Conservation (phyloP, 2,888 invertebrate species). For the Eupithecia abbreviata region DNA sequence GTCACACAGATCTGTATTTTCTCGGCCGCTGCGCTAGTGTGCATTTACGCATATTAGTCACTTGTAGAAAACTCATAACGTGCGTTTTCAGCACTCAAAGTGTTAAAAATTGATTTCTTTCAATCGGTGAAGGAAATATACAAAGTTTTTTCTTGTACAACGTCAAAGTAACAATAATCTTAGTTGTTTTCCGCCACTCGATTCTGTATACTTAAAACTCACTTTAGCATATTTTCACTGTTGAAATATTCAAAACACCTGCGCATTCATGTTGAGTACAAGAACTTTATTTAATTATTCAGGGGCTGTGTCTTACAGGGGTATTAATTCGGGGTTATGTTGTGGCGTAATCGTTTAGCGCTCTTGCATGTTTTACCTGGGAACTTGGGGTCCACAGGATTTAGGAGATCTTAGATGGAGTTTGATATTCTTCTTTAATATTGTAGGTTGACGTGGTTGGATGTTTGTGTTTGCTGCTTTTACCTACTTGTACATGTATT, state of each 20-base stretch:
- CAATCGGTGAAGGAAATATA: too few relatives aligned
- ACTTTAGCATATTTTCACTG: background rate
- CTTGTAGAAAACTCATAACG: too few relatives aligned
- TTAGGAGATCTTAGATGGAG: constrained; percentile 8
- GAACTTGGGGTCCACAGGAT: constrained; percentile 24
- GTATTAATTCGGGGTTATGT: constrained; percentile 26
- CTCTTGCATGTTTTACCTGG: constrained; percentile 31
- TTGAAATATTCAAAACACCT: constrained; percentile 23
- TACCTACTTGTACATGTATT: too few relatives aligned
- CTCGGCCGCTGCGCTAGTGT: too few relatives aligned
- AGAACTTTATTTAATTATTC: constrained; percentile 28
- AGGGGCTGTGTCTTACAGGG: constrained; percentile 20
- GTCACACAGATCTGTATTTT: too few relatives aligned
- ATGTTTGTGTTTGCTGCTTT: background rate
- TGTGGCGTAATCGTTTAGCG: constrained; percentile 25
- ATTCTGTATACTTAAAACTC: background rate
- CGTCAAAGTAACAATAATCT: background rate
- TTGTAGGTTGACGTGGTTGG: background rate
- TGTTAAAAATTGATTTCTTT: too few relatives aligned
- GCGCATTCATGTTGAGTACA: constrained; percentile 19
- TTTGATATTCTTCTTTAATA: background rate
- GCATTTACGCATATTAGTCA: too few relatives aligned
- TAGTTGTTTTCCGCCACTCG: background rate
- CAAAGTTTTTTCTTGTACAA: background rate
- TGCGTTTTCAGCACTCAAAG: too few relatives aligned